phyloP scores from a whole-genome alignment of 2,113 vertebrate genomes.

The Corydoras sp. region DNA sequence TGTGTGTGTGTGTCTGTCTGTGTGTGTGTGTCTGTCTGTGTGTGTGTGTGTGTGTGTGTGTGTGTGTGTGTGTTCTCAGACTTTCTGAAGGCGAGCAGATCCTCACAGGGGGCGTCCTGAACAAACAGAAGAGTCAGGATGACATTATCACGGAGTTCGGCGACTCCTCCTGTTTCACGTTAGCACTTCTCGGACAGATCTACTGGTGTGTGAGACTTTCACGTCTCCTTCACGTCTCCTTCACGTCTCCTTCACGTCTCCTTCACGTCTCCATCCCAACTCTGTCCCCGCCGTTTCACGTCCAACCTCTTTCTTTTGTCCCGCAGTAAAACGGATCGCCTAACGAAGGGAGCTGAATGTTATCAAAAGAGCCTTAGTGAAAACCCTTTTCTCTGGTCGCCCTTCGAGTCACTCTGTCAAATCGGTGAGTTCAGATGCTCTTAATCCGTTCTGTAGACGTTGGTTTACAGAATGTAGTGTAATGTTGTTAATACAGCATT shows the following conservation, averaged over 20 bases:
- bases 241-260: background rate
- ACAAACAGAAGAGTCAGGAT: slow-evolving; percentile 97
- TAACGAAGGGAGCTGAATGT: slow-evolving; percentile 97
- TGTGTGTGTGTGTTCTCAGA: slow-evolving; percentile 62
- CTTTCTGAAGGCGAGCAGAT: slow-evolving; percentile 96
- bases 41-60: background rate
- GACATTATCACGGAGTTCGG: slow-evolving; percentile 97
- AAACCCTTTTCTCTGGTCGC: slow-evolving; percentile 97
- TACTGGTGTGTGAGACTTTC: slow-evolving; percentile 77
- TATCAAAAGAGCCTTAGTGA: slow-evolving; percentile 97
- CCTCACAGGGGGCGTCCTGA: slow-evolving; percentile 91
- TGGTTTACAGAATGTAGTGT: no score
- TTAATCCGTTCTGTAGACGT: no score
- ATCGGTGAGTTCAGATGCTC: slow-evolving; percentile 70
- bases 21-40: background rate
- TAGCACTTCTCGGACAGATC: slow-evolving; percentile 92
- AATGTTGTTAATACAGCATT: no score
- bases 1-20: background rate
- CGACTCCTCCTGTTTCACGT: slow-evolving; percentile 91
- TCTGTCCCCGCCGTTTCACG: no score
- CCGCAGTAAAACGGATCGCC: slow-evolving; percentile 83
- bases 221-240: background rate
- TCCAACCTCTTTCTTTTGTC: slow-evolving; percentile 15
- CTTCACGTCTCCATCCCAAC: background rate
- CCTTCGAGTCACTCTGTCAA: slow-evolving; percentile 96